These are phyloP conservation scores for Paguma larvata DNA, from an alignment of 2,797 vertebrate species.

Conservation along the genomic window DNA sequence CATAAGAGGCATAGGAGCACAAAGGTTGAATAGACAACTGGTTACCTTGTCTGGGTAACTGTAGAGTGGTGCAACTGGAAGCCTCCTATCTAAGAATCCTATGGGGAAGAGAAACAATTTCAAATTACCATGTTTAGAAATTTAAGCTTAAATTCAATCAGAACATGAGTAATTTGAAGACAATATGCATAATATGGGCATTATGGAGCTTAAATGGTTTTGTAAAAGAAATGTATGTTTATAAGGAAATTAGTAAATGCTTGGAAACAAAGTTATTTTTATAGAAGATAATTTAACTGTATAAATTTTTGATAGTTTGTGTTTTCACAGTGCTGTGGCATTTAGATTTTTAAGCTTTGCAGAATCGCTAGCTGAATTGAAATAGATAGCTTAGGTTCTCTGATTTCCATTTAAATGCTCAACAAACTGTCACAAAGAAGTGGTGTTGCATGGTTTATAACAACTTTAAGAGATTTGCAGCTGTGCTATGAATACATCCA, in stretches of 20 bases:
- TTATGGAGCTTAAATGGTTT: neutral
- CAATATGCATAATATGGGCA: neutral
- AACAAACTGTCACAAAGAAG: constrained; percentile 79
- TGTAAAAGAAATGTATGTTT: neutral
- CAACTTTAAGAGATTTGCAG: constrained; percentile 83
- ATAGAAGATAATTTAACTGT: constrained; percentile 59
- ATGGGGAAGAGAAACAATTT: neutral
- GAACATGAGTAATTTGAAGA: constrained; percentile 19
- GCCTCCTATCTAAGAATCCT: neutral
- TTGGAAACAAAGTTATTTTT: constrained; percentile 39
- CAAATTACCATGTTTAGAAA: neutral
- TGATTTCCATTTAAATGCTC: constrained; percentile 85
- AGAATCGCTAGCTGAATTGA: constrained; percentile 80
- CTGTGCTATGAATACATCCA: constrained; percentile 84
- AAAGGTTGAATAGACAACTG: neutral
- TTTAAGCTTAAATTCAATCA: neutral
- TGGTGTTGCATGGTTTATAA: constrained; percentile 83
- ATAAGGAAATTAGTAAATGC: constrained; percentile 19
- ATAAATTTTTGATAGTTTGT: constrained; percentile 45
- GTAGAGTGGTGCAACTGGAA: neutral
- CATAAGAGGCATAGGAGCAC: neutral
- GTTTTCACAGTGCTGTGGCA: neutral
- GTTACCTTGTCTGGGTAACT: neutral
- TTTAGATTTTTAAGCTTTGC: constrained; percentile 74
- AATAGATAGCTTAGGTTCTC: constrained; percentile 83